These are phyloP conservation scores for Periparus ater DNA, from an alignment of 2,797 vertebrate species.

Conservation along the genomic window DNA sequence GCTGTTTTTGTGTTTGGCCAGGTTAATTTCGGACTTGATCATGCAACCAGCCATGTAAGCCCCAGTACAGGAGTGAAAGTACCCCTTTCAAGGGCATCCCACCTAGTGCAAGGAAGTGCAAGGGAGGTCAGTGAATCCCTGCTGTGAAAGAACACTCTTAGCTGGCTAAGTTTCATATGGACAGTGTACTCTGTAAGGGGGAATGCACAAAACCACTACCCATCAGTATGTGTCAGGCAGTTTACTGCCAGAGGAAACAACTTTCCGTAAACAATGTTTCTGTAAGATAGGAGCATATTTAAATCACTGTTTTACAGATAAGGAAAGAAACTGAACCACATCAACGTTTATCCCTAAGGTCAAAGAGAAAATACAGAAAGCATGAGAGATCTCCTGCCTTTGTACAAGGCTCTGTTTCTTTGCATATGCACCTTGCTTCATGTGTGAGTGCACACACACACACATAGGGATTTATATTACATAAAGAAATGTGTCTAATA, in stretches of 20 bases:
- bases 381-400: neutral
- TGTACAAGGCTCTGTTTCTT: neutral
- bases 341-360: neutral
- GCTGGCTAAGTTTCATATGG: neutral
- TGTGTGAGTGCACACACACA: neutral
- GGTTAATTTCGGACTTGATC: neutral
- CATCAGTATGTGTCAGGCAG: neutral
- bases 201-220: neutral
- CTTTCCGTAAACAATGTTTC: neutral
- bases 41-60: neutral
- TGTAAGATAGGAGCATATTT: neutral
- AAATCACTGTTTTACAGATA: neutral
- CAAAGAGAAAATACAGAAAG: neutral
- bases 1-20: neutral
- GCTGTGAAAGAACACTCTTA: neutral
- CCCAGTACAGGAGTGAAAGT: neutral
- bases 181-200: neutral
- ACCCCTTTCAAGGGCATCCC: neutral
- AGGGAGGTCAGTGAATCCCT: neutral
- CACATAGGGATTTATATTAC: neutral
- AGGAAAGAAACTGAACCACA: neutral
- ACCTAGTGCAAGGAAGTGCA: neutral
- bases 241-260: constrained; percentile 9
- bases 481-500: neutral
- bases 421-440: neutral